These are phyloP conservation scores for Neogale vison DNA, from an alignment of 2,113 vertebrate genomes.

Conservation along the genomic window DNA sequence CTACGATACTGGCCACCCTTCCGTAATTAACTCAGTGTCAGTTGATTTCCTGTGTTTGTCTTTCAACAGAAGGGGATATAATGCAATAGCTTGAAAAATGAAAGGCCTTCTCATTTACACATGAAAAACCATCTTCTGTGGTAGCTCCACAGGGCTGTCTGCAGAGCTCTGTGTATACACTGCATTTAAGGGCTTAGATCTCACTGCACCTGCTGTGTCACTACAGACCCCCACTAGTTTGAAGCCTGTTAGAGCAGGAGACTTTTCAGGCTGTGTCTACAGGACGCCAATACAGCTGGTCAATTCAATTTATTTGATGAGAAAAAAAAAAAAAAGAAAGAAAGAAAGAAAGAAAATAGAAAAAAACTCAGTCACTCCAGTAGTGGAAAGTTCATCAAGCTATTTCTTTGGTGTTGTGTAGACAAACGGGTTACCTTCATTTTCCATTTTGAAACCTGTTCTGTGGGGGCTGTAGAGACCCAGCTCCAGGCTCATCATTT, in stretches of 20 bases:
- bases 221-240: slow-evolving; percentile 59
- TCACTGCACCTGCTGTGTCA: slow-evolving; percentile 62
- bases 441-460: slow-evolving; percentile 69
- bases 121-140: slow-evolving; percentile 35
- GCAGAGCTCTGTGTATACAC: slow-evolving; percentile 24
- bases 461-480: neutral
- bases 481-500: slow-evolving; percentile 62
- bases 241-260: slow-evolving; percentile 63
- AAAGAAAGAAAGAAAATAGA: neutral
- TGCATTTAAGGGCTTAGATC: slow-evolving; percentile 62
- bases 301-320: slow-evolving; percentile 71
- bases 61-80: slow-evolving; percentile 70
- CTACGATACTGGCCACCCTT: neutral
- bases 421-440: slow-evolving; percentile 66
- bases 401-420: slow-evolving; percentile 55
- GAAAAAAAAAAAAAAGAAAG: neutral
- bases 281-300: slow-evolving; percentile 70
- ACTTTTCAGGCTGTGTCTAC: slow-evolving; percentile 47
- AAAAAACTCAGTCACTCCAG: neutral
- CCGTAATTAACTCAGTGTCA: slow-evolving; percentile 71
- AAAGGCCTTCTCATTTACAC: slow-evolving; percentile 74
- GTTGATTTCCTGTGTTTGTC: slow-evolving; percentile 62
- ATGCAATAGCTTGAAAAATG: slow-evolving; percentile 60
- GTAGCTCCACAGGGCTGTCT: slow-evolving; percentile 36
- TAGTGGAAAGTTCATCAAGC: slow-evolving; percentile 50